Base-by-base conservation (phyloP, 1,140 invertebrate genomes). In the Vanessa tameamea region DNA sequence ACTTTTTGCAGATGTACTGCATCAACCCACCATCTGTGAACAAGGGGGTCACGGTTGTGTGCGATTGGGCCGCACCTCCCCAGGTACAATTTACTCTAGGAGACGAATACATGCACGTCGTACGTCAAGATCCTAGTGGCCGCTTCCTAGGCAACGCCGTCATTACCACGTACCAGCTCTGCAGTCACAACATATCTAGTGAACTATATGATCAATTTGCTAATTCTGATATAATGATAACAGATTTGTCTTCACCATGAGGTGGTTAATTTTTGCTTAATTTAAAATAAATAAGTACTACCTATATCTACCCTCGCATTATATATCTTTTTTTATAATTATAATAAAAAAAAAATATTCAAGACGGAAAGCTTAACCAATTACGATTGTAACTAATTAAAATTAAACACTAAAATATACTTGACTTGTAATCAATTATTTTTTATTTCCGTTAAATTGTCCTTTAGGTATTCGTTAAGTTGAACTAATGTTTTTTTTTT, bases 41-140 rank as follows among this genome's bases (percentile, higher is more conserved):
- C 31, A 85, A 86, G 31, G 89, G 81, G 0, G 77, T 82, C 15
- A 85, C 88, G 0, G 77, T 80, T 1, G 88, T 91, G 0, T 91
- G 89, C 74, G 89, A 91, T 72, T 91, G 88, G 89, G 82, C 78
- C 1, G 88, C 88, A 0, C 87, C 89, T 4, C 88, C 89, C 0
- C 85, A 87, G 61, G 88, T 90, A 2, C 81, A 87, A 51, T 90
- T 88, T 69, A 88, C 86, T 0, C 67, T 91, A 1, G 86, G 86
- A 1, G 88, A 91, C 61, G 87, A 88, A 0, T 89, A 89, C 73
- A 77, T 90, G 83, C 88, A 89, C 53, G 84, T 91, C 3, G 81
- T 89, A 1, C 85, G 89, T 6, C 87, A 88, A 53, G 89, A 91
- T 64, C 88, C 88, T 2, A 82, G 79, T 0, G 83, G 84, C 0